Evolutionary conservation across 2,797 vertebrate species (phyloP), one percentile per base, ranked within the genome.

Genomic region (Mastacembelus armatus): DNA sequence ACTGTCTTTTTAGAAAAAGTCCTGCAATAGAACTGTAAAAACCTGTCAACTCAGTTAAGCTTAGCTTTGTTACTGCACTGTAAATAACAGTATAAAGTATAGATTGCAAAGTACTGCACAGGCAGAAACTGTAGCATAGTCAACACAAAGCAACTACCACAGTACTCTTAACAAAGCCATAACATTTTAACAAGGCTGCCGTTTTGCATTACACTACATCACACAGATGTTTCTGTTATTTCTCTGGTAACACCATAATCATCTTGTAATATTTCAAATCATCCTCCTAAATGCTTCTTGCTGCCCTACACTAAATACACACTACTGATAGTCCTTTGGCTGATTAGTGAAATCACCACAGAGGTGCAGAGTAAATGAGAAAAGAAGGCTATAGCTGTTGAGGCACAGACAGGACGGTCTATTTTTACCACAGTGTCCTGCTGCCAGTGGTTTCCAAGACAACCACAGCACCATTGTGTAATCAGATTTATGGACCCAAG

Each of bases 401-500:
- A 6, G 10, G 10, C 68, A 42, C 56, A 66, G 56, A 58, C 45
- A 69, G 55, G 60, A 39, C 47, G 42, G 39, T 69, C 75, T 87
- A 87, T 84, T 87, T 85, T 83, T 80, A 77, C 50, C 56, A 29
- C 4, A 2, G n/a, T n/a, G 19, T 60, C 67, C 77, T 47, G 43
- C 49, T 81, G 75, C 48, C 26, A 4, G 49, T 49, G 43, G 85
- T 89, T 86, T 56, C 81, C 76, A 81, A 40, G 84, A 84, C 83
- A 83, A 87, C 85, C 38, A n/a, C 66, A 50, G 59, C 4, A 12
- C 63, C 72, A 78, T 63, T 71, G 62, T 82, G 84, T 77, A 72
- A 74, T 72, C 50, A 59, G 52, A 76, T 69, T 74, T 66, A 36
- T 33, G 29, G 30, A 44, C 47, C 61, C 21, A 24, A 14, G 65